Base-by-base conservation (phyloP, 2,113 vertebrate genomes). In the Dermatemys mawii region DNA sequence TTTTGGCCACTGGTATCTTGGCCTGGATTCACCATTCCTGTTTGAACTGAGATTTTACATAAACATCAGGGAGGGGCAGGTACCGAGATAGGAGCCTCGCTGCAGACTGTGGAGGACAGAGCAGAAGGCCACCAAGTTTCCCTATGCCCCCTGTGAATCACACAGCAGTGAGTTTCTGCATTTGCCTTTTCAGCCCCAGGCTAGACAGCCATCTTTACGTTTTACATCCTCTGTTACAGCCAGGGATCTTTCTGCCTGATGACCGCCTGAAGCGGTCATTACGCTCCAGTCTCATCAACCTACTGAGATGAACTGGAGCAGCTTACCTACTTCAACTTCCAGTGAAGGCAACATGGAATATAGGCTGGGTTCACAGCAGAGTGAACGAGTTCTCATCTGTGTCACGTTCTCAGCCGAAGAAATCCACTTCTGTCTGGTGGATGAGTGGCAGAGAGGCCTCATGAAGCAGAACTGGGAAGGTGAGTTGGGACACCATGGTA, bases 401-500 rank as follows among this genome's bases (percentile, higher is more conserved):
- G 1, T 21, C 6, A 1, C 17, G 48, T 27, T 11, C 5, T 55
- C 46, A 53, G 14, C 1, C 0, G 0, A 48, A 81, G 51, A 70
- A 81, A 38, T 2, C 16, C 26, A 84, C 81, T 49, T 46, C n/a
- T 12, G 11, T 46, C 0, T 1, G 85, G 67, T 26, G 78, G 44
- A 46, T 38, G 11, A 6, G 78, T 6, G 0, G 2, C n/a, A 4
- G 2, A 1, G 55, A 1, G 4, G 32, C 0, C 5, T 44, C 46
- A 76, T 51, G 4, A 6, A 0, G 3, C 12, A 49, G 67, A 86
- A 12, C 49, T 8, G 32, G 11, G 41, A 2, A 0, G 0, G 48
- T 1, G n/a, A 55, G 35, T 29, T 0, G 35, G 48, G 0, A 0
- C 75, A 76, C 12, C 4, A 17, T 3, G 1, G 19, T 4, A 48